phyloP scores from a whole-genome alignment of 2,113 vertebrate genomes.

The Physeter macrocephalus region DNA sequence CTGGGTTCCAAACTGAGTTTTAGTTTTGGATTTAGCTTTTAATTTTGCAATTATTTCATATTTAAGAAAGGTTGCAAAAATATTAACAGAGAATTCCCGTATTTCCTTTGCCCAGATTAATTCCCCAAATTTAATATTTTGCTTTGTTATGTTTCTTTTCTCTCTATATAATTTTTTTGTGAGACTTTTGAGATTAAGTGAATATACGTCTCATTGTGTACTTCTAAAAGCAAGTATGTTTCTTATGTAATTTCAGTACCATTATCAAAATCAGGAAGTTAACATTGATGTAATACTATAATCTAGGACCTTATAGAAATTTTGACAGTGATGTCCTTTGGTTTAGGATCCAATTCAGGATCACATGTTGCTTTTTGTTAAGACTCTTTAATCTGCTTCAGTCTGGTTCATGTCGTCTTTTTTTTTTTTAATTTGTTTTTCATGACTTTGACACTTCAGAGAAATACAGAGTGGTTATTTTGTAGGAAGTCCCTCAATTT shows the following conservation, averaged over 20 bases:
- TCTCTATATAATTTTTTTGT: not conserved
- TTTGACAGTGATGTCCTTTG: not conserved
- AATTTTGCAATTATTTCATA: not conserved
- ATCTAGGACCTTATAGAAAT: not conserved
- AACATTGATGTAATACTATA: not conserved
- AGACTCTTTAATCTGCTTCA: not conserved
- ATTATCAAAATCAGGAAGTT: not conserved
- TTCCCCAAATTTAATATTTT: not conserved
- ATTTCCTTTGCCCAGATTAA: not conserved
- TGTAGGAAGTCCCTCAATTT: not conserved
- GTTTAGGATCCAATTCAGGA: not conserved
- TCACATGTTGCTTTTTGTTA: not conserved
- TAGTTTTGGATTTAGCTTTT: not conserved
- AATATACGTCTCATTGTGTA: not conserved
- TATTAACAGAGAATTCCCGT: not conserved
- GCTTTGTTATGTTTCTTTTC: not conserved
- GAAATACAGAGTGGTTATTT: not conserved
- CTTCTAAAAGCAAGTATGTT: not conserved
- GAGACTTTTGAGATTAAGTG: not conserved
- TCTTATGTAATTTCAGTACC: not conserved
- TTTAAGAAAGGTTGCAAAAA: not conserved
- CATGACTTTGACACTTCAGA: not conserved
- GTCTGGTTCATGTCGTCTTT: not conserved
- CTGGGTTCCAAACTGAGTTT: not conserved
- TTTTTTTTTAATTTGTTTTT: not conserved